Base-by-base conservation (phyloP, 2,797 vertebrate species). In the Hafferia zeledoni region DNA sequence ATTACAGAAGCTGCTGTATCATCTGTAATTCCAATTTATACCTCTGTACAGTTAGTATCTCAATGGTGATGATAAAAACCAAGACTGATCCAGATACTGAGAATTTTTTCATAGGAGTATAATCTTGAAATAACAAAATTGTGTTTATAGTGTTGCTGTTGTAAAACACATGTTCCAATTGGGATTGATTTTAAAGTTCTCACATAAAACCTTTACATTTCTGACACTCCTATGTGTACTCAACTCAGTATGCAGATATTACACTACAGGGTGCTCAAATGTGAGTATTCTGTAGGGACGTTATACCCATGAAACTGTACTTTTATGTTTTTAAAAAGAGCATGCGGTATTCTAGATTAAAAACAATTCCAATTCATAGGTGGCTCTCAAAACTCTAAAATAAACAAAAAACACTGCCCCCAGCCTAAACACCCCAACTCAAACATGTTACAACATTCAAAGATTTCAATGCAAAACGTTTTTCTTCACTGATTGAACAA, bases 161-260 rank as follows among this genome's bases (percentile, higher is more conserved):
- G 25, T 35, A 44, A 84, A 89, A 64, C 0, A 0, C 2, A 60
- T 3, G 3, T 39, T 78, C 22, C 64, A 69, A 30, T 1, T 31
- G 13, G 63, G 28, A 52, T 11, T 30, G 44, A 69, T 49, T 61
- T 84, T 44, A 17, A 56, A 74, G n/a, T 25, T 80, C 24, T 77
- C 31, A 56, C 16, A 49, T 20, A 50, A 68, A 77, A 37, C 18
- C 37, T 74, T 52, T 23, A 56, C 1, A 17, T 25, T 70, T 75
- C 65, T 68, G 49, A 56, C 25, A 57, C 11, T 53, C 5, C 16
- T 49, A 11, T 7, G 4, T 24, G 31, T 43, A 55, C 31, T 63
- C 28, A 35, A 55, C 31, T 63, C 28, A 35, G 41, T 33, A 44
- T 17, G 20, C 43, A 74, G n/a, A 86, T 5, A 43, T 17, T 41